Evolutionary conservation across 2,797 vertebrate species (phyloP).

Genomic region (Leuciscus waleckii): DNA sequence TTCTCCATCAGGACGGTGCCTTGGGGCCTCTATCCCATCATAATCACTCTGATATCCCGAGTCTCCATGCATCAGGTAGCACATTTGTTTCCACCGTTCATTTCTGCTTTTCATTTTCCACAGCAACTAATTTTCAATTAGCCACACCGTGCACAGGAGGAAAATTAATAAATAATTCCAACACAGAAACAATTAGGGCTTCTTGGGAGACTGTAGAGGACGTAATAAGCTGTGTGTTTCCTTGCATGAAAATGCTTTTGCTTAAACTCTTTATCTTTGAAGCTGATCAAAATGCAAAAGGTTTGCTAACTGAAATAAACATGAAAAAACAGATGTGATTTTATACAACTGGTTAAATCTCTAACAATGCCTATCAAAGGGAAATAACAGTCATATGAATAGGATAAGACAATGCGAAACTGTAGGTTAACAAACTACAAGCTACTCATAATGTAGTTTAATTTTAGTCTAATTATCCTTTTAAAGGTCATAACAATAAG

Average conservation of each 20-base stretch:
- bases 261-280: constrained; percentile 28
- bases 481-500: background rate
- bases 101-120: constrained; percentile 48
- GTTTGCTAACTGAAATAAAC: constrained; percentile 20
- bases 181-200: constrained; percentile 52
- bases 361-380: background rate
- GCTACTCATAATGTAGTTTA: background rate
- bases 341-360: background rate
- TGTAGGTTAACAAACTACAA: background rate
- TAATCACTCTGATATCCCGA: constrained; percentile 49
- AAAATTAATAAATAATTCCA: constrained; percentile 57
- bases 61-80: constrained; percentile 54
- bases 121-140: constrained; percentile 64
- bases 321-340: background rate
- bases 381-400: background rate
- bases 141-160: constrained; percentile 39
- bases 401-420: background rate
- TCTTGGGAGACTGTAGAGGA: constrained; percentile 48
- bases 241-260: constrained; percentile 23
- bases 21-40: constrained; percentile 41
- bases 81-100: constrained; percentile 40
- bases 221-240: constrained; percentile 42
- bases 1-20: constrained; percentile 47
- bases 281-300: background rate
- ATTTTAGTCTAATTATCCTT: background rate